Base-by-base conservation (phyloP, 2,888 invertebrate species). In the Lutraria lutraria region DNA sequence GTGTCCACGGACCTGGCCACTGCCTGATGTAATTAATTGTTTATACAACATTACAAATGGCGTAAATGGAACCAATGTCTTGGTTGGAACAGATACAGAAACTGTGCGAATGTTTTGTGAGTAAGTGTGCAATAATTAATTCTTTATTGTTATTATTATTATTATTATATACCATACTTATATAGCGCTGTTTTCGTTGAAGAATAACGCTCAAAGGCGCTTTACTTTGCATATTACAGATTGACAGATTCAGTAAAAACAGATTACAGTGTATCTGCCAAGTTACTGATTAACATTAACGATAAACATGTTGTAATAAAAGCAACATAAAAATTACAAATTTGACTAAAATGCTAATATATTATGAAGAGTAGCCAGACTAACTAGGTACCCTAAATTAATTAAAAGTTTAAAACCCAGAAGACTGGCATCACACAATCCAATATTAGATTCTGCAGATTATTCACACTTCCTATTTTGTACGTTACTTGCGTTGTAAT, bases 11-110 rank as follows among this genome's bases (percentile, higher is more conserved):
- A 80, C 83, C 19, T 83, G 87, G 85, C 80, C 88, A 16, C 84
- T 88, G 25, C 86, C 86, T 4, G 76, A 88, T 13, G 86, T 90
- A 53, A 81, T 91, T 34, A 83, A 76, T 34, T 91, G 90, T 86
- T 63, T 91, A 15, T 79, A 60, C 13, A 91, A 91, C 31, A 80
- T 91, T 29, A 91, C 90, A 0, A 56, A 89, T 29, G 90, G 90
- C 16, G 83, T 87, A 19, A 89, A 87, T 81, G 87, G 80, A 12
- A 89, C 87, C 0, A 91, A 91, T 34, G 84, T 91, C 0, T 83
- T 91, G 6, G 90, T 89, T 21, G 90, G 90, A 19, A 91, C 90
- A 16, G 87, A 91, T 25, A 91, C 90, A 34, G 60, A 3, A 16
- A 87, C 85, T 16, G 83, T 91, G 0, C 54, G 63, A 15, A 34